Evolutionary conservation across 2,888 invertebrate genomes (phyloP).

Genomic region (Nomada goodeniana): DNA sequence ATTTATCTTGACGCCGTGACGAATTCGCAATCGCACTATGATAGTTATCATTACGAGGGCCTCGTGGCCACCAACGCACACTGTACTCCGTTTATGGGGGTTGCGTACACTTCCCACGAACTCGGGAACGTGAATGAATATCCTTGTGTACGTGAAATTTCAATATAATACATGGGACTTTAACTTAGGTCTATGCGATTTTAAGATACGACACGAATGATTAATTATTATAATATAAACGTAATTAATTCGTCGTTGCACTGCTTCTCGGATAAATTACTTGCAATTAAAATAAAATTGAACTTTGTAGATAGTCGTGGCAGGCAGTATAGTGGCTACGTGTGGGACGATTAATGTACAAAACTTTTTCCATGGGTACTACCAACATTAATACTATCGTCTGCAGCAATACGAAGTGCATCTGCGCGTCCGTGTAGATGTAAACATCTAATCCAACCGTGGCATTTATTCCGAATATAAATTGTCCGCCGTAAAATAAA

Average conservation of each 20-base stretch:
- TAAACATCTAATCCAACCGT: background rate
- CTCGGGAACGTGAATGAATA: background rate
- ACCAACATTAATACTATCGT: background rate
- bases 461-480: background rate
- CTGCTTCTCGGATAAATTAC: too few relatives aligned
- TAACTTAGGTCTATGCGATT: too few relatives aligned
- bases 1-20: conserved; percentile 80
- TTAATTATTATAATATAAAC: too few relatives aligned
- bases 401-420: background rate
- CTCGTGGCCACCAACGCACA: conserved; percentile 53
- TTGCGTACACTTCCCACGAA: conserved; percentile 76
- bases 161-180: conserved; percentile 3
- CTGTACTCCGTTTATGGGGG: conserved; percentile 52
- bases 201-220: too few relatives aligned
- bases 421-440: background rate
- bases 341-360: background rate
- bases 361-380: background rate
- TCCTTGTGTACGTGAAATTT: background rate
- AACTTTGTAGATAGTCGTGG: background rate
- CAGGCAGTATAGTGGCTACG: background rate
- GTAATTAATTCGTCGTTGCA: too few relatives aligned
- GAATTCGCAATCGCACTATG: conserved; percentile 81
- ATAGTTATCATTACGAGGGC: conserved; percentile 79
- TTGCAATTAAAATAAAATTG: background rate
- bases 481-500: background rate